phyloP scores from a whole-genome alignment of 2,888 invertebrate genomes.

The Empis livida region DNA sequence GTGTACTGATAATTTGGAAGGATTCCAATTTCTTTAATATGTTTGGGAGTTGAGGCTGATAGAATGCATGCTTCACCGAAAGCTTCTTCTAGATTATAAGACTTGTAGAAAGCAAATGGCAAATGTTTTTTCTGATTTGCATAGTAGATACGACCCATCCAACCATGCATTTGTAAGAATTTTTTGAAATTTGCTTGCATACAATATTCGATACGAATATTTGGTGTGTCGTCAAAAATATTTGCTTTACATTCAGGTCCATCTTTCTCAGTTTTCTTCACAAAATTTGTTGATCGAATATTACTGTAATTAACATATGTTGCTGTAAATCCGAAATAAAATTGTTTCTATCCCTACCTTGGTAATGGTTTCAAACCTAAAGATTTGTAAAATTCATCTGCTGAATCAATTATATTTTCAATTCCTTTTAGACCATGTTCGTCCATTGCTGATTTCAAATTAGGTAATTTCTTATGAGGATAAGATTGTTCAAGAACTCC shows the following conservation, averaged over 20 bases:
- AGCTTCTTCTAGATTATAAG: constrained; percentile 41
- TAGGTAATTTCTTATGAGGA: constrained; percentile 26
- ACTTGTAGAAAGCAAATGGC: constrained; percentile 39
- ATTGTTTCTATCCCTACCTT: background rate
- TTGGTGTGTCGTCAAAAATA: constrained; percentile 10
- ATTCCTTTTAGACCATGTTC: constrained; percentile 38
- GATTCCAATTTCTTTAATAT: constrained; percentile 49
- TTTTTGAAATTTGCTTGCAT: constrained; percentile 38
- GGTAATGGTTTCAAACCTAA: constrained; percentile 37
- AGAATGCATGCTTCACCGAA: constrained; percentile 52
- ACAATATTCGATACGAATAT: constrained; percentile 41
- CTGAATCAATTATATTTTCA: constrained; percentile 55
- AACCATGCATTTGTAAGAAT: constrained; percentile 43
- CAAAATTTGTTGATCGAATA: constrained; percentile 13
- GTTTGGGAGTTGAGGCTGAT: constrained; percentile 50
- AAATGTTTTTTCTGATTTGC: constrained; percentile 42
- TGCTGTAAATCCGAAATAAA: background rate
- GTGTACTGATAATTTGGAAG: constrained; percentile 26
- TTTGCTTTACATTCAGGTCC: constrained; percentile 12
- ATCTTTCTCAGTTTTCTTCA: constrained; percentile 12
- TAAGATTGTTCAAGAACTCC: constrained; percentile 20
- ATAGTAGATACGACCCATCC: constrained; percentile 51
- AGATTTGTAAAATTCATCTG: constrained; percentile 68
- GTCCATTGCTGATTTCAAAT: constrained; percentile 54
- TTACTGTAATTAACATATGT: constrained; percentile 10